These are phyloP conservation scores for Colletes gigas DNA, from an alignment of 1,140 invertebrate species.

Conservation along the genomic window DNA sequence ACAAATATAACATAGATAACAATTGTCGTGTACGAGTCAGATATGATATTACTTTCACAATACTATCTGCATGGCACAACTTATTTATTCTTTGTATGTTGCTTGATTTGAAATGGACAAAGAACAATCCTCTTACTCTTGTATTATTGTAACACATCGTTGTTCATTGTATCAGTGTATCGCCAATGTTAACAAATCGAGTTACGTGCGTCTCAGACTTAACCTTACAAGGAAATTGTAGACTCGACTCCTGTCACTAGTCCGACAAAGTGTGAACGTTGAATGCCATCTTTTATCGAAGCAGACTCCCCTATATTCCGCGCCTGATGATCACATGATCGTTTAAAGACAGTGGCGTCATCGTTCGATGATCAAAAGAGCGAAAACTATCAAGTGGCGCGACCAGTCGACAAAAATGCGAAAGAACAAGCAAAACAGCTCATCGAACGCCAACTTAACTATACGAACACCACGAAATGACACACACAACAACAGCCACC, in stretches of 20 bases:
- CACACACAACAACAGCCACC: slow-evolving; percentile 51
- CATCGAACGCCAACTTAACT: slow-evolving; percentile 68
- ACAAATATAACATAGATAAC: no score
- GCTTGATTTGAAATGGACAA: neutral
- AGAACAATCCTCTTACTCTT: neutral
- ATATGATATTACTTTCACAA: no score
- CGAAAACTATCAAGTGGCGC: neutral
- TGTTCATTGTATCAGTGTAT: no score
- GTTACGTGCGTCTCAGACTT: neutral
- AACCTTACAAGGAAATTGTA: no score
- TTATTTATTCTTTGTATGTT: neutral
- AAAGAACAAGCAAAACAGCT: slow-evolving; percentile 50
- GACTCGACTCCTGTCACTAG: no score
- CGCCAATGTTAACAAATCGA: no score
- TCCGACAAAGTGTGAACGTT: neutral
- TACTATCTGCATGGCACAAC: no score
- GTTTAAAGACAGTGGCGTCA: neutral
- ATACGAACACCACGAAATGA: slow-evolving; percentile 38
- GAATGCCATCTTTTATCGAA: neutral
- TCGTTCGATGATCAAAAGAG: neutral
- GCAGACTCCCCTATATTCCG: slow-evolving; percentile 20
- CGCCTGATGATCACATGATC: slow-evolving; percentile 29
- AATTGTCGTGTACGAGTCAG: no score
- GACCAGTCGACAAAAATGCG: slow-evolving; percentile 44
- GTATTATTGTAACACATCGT: no score